A percentile compares a stretch with the other conserved stretches of the same genome.
Conservation (phyloP, 2,797 vertebrate genomes). For the Orestias chungarensis region DNA sequence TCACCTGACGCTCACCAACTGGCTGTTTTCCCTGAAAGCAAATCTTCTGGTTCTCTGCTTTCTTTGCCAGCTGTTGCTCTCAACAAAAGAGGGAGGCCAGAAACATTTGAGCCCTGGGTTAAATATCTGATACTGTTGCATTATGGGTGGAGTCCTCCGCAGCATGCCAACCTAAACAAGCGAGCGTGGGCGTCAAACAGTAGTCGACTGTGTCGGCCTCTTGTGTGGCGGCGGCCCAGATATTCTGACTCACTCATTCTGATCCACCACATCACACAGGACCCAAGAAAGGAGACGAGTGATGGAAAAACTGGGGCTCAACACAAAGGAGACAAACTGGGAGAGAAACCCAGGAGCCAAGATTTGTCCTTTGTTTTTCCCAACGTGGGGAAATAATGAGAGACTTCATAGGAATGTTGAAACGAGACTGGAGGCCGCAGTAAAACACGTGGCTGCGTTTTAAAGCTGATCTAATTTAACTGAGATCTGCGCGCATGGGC, state of each 20-base stretch:
- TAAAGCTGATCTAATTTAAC: not conserved
- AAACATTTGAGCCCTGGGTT: not conserved
- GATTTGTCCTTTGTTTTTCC: constrained; percentile 19
- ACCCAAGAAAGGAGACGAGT: not conserved
- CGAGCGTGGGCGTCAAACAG: constrained; percentile 34
- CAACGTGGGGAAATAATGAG: constrained; percentile 38
- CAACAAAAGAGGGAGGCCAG: not conserved
- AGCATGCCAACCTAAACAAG: constrained; percentile 12
- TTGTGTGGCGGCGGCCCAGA: constrained; percentile 49
- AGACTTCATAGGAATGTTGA: constrained; percentile 19
- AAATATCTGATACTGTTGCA: constrained; percentile 6
- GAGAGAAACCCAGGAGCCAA: not conserved
- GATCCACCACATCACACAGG: constrained; percentile 30
- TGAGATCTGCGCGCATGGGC: not conserved
- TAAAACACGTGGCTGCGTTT: constrained; percentile 1
- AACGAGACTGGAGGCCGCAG: constrained; percentile 26
- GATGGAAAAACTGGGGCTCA: not conserved
- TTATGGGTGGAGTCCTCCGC: constrained; percentile 26
- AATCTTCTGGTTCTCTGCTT: not conserved
- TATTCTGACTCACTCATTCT: constrained; percentile 58
- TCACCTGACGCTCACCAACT: not conserved
- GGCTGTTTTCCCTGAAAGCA: not conserved
- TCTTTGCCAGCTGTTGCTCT: not conserved
- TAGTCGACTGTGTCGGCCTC: constrained; percentile 46
- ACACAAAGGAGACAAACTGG: not conserved